Conservation (phyloP, 2,113 vertebrate genomes). For the Uria lomvia region DNA sequence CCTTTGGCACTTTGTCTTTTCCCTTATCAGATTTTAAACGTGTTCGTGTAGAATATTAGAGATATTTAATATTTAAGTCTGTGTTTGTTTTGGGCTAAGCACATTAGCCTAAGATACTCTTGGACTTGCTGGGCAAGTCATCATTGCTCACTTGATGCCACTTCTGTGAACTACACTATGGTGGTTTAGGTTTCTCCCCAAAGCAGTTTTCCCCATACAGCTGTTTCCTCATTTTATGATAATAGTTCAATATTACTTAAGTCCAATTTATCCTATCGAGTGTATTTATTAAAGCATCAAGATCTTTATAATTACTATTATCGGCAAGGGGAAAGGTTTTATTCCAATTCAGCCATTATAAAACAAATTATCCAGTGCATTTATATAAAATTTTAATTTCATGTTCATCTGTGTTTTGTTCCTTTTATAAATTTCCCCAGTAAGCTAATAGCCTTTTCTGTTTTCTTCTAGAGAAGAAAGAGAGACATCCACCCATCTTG, state of each 20-base stretch:
- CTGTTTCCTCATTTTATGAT: neutral
- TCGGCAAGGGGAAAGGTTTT: neutral
- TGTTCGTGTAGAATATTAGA: neutral
- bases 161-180: rapidly evolving
- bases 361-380: neutral
- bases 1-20: neutral
- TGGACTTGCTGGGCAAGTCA: neutral
- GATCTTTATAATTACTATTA: neutral
- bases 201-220: neutral
- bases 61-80: neutral
- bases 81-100: neutral
- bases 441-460: neutral
- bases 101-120: neutral
- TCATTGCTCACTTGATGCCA: neutral
- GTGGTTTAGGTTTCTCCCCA: neutral
- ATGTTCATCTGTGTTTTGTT: neutral
- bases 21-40: neutral
- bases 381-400: neutral
- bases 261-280: neutral
- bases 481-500: neutral
- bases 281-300: neutral
- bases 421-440: neutral
- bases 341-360: neutral
- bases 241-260: neutral
- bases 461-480: neutral